These are phyloP conservation scores for Vultur gryphus DNA, from an alignment of 2,797 vertebrate species.

Conservation along the genomic window DNA sequence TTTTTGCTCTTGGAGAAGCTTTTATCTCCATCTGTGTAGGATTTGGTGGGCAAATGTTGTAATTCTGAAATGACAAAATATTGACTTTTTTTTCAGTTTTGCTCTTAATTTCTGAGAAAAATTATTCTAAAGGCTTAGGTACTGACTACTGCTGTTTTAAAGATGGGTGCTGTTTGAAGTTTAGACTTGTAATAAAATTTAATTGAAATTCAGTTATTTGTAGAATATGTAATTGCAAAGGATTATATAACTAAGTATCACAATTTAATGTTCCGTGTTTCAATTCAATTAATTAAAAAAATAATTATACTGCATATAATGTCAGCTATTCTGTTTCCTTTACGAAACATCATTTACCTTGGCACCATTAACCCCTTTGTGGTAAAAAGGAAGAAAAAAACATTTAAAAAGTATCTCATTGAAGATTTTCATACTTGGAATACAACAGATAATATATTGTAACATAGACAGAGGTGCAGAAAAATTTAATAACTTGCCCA, in stretches of 20 bases:
- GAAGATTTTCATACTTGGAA: background rate
- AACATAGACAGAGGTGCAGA: background rate
- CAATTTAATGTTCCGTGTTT: background rate
- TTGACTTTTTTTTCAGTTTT: constrained; percentile 70
- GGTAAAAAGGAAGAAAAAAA: background rate
- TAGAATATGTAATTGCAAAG: background rate
- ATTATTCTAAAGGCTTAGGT: constrained; percentile 35
- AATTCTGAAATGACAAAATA: constrained; percentile 77
- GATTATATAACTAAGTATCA: background rate
- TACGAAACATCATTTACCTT: background rate
- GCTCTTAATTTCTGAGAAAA: constrained; percentile 52
- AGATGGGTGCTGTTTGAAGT: background rate
- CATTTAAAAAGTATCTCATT: background rate
- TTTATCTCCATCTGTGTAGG: constrained; percentile 65
- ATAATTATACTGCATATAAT: background rate
- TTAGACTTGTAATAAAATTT: background rate
- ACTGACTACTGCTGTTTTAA: background rate
- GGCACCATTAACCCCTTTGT: background rate
- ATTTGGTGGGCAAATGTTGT: constrained; percentile 66
- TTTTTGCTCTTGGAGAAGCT: constrained; percentile 68
- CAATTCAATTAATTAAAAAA: background rate
- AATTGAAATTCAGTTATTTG: background rate
- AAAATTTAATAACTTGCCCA: background rate
- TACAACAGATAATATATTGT: background rate
- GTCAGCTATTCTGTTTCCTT: background rate